Base-by-base conservation (phyloP, 2,113 vertebrate species). In the Daboia siamensis region DNA sequence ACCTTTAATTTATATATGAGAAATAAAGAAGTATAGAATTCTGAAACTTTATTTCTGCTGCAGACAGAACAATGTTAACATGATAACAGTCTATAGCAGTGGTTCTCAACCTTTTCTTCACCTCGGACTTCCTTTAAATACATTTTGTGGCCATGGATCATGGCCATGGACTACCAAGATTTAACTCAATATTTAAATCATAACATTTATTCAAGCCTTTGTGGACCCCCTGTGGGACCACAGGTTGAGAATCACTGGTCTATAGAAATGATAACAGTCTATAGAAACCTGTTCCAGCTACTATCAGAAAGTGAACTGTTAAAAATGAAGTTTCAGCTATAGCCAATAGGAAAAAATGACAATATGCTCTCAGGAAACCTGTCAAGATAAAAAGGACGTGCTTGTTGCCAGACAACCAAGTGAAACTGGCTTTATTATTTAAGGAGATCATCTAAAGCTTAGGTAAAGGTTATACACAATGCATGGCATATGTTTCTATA, bases 341-440 rank as follows among this genome's bases (percentile, higher is more conserved):
- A 88, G 80, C n/a, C 91, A 33, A 92, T 93, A 90, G 87, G 15
- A 0, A 48, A 90, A 91, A 92, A 94, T 92, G 89, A 1, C 93
- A 69, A 4, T 91, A 46, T 91, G 5, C 86, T 64, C 55, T 90
- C 21, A 92, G 52, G 24, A 92, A 21, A 61, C 46, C 88, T 29
- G 86, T 51, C 90, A 12, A 90, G 46, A 15, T 85, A 94, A 29
- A 92, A 95, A 89, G 89, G 80, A 93, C 61, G 52, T 29, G 4
- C 57, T 93, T 93, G 2, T 61, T 95, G 44, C 89, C 48, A 94
- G 88, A 91, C 87, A 95, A 54, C 9, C 59, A 88, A 90, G n/a
- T 88, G 59, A 90, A 95, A 93, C 0, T 26, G 12, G 2, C 52
- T 1, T 93, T 23, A 84, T 91, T 69, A 39, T 39, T 93, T 21